Evolutionary conservation across 2,113 vertebrate species (phyloP).

Genomic region (Ardeotis arabs): DNA sequence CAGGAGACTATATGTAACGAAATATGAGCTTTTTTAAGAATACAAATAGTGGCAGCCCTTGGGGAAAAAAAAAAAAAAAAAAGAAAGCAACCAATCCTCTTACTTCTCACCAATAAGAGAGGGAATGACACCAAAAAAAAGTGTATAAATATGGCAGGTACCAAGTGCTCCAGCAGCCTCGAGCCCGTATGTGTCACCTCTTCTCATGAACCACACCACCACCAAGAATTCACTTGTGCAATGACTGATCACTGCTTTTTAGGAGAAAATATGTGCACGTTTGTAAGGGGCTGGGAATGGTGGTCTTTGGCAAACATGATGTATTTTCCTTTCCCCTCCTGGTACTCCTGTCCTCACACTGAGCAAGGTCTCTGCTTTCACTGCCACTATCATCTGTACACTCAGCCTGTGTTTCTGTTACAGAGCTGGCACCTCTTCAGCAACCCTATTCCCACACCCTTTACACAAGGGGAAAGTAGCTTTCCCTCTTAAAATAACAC

Average conservation of each 20-base stretch:
- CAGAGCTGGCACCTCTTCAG: background rate
- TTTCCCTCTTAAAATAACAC: background rate
- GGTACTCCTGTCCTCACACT: background rate
- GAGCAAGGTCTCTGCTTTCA: background rate
- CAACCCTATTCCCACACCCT: background rate
- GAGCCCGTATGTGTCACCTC: fast-evolving
- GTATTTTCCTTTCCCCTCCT: background rate
- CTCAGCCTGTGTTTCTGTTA: background rate
- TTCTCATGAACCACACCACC: background rate
- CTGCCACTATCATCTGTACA: background rate
- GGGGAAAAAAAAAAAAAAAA: background rate
- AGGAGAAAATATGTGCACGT: background rate
- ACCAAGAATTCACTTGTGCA: background rate
- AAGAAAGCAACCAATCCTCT: background rate
- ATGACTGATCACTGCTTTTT: background rate
- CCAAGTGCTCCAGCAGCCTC: background rate
- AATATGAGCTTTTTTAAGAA: background rate
- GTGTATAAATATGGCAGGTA: background rate
- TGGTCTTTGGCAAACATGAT: background rate
- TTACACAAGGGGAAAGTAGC: background rate
- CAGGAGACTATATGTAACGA: background rate
- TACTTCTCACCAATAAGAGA: background rate
- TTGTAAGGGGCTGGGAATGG: background rate
- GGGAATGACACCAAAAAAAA: background rate
- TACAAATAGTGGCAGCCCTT: background rate